Conservation (phyloP, 2,888 invertebrate species). For the Rambutsinella grinnellia region DNA sequence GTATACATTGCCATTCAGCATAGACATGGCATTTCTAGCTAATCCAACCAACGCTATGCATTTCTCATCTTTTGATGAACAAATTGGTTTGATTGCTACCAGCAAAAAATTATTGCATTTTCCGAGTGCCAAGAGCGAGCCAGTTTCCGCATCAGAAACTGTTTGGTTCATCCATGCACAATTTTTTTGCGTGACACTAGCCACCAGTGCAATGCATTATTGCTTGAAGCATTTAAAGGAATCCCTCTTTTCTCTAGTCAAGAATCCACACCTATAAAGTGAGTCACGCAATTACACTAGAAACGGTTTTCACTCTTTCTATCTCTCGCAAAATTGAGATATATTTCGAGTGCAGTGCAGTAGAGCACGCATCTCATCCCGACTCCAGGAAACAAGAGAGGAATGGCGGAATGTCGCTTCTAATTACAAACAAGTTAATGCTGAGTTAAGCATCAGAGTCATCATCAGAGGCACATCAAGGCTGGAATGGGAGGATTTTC, state of each 20-base stretch:
- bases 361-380: neutral
- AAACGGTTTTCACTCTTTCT: too few species aligned
- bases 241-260: too few species aligned
- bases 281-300: too few species aligned
- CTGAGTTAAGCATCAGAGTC: slow-evolving; percentile 47
- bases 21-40: neutral
- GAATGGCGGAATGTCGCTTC: slow-evolving; percentile 54
- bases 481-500: neutral
- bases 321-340: neutral
- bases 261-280: too few species aligned
- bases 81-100: slow-evolving; percentile 31
- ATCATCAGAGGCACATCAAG: slow-evolving; percentile 30
- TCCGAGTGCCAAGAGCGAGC: neutral
- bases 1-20: neutral
- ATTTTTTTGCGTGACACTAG: slow-evolving; percentile 1
- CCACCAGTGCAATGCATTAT: neutral
- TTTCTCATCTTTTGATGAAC: neutral
- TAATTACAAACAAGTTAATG: slow-evolving; percentile 62
- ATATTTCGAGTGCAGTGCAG: neutral
- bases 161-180: neutral
- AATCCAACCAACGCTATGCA: neutral
- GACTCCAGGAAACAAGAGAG: slow-evolving; percentile 11
- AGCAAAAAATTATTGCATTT: neutral
- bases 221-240: too few species aligned
- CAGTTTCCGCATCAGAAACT: neutral